phyloP scores from a whole-genome alignment of 2,888 invertebrate species.

The Sclerodermus sp. region DNA sequence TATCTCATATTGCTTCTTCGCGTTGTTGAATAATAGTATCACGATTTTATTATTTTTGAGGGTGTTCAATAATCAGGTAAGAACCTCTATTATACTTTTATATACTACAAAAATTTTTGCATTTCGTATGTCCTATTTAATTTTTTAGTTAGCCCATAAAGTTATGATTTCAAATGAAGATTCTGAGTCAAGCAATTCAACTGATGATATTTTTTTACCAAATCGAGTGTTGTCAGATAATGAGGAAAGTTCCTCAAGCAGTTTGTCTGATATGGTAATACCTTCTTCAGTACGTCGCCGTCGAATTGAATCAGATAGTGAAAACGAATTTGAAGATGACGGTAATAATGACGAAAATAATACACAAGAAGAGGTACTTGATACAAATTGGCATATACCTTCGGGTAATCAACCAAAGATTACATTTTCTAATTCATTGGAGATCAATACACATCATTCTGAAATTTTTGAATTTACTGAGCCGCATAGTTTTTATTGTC shows the following conservation, averaged over 20 bases:
- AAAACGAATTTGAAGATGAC: conserved; percentile 12
- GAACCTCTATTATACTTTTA: conserved; percentile 11
- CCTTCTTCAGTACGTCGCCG: conserved; percentile 14
- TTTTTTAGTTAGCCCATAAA: conserved; percentile 12
- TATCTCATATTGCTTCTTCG: neutral
- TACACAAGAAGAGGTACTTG: conserved; percentile 14
- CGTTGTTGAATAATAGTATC: neutral
- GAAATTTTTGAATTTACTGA: conserved; percentile 15
- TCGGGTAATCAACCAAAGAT: conserved; percentile 14
- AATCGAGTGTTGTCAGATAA: conserved; percentile 16
- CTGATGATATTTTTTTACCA: conserved; percentile 11
- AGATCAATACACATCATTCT: conserved; percentile 12
- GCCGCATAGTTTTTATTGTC: conserved; percentile 18
- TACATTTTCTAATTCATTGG: conserved; percentile 15
- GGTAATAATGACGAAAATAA: conserved; percentile 15
- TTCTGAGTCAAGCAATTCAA: conserved; percentile 10
- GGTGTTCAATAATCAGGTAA: conserved; percentile 10
- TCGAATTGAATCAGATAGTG: conserved; percentile 18
- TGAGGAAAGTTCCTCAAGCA: conserved; percentile 16
- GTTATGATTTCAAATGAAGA: conserved; percentile 15
- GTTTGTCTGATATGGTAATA: conserved; percentile 13
- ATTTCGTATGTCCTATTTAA: conserved; percentile 11
- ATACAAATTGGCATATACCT: conserved; percentile 14
- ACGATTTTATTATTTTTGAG: conserved; percentile 11
- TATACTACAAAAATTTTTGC: conserved; percentile 8